Percentiles rank a stretch among this genome's conserved stretches.
Evolutionary conservation across 2,888 invertebrate species (phyloP).

Genomic region (Acanthosoma haemorrhoidale): DNA sequence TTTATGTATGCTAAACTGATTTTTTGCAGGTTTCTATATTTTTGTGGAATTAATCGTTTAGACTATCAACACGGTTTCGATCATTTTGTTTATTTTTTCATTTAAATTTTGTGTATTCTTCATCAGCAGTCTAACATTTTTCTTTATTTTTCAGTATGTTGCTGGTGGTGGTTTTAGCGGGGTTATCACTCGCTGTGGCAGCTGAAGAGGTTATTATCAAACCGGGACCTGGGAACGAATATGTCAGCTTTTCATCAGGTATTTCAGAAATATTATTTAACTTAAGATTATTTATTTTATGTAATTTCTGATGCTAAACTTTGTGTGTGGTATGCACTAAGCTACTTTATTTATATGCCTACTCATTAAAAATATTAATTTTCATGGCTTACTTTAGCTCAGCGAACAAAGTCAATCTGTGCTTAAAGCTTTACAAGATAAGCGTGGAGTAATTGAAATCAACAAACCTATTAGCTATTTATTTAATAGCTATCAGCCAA

Average conservation of each 20-base stretch:
- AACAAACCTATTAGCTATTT: background rate
- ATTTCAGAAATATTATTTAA: background rate
- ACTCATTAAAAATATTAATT: background rate
- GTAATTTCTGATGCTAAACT: background rate
- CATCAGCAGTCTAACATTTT: too few species aligned
- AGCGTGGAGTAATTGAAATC: too few species aligned
- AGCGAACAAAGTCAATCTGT: too few species aligned
- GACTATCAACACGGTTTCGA: too few species aligned
- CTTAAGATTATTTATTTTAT: background rate
- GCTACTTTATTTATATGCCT: background rate
- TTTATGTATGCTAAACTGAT: too few species aligned
- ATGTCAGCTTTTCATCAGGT: conserved; percentile 52
- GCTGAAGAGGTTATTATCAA: conserved; percentile 59
- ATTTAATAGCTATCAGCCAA: background rate
- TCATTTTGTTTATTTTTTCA: too few species aligned
- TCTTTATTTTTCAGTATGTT: conserved; percentile 29
- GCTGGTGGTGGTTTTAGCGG: conserved; percentile 31
- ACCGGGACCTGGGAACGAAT: conserved; percentile 61
- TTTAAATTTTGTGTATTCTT: too few species aligned
- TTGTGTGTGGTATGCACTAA: background rate
- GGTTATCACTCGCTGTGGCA: conserved; percentile 28
- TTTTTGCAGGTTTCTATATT: too few species aligned
- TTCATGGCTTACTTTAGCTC: background rate
- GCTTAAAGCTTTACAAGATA: too few species aligned
- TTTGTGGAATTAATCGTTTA: too few species aligned